Evolutionary conservation across 1,140 invertebrate genomes (phyloP).

Genomic region (Drosophila pectinifera): DNA sequence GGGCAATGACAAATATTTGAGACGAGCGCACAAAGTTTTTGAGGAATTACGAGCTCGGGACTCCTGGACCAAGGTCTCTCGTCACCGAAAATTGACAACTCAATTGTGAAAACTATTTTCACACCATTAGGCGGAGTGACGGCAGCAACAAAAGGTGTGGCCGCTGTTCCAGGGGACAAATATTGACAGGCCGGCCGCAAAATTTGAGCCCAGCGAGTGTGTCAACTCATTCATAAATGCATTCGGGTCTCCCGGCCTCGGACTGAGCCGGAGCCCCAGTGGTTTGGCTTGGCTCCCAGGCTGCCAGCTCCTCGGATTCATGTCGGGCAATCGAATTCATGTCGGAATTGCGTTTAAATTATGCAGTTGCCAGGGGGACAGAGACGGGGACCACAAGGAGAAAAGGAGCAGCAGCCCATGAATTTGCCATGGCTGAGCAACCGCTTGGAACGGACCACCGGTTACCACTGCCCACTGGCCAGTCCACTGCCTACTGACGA

Average conservation of each 20-base stretch:
- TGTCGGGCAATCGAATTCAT: conserved; percentile 49
- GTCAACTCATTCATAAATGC: conserved; percentile 64
- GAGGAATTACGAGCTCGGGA: conserved; percentile 38
- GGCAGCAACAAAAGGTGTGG: conserved; percentile 45
- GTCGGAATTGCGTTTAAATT: conserved; percentile 62
- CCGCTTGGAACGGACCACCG: conserved; percentile 52
- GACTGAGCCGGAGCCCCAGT: conserved; percentile 1
- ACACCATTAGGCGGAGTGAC: conserved; percentile 54
- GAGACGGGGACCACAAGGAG: conserved; percentile 4
- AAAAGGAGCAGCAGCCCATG: conserved; percentile 24
- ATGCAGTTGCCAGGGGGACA: conserved; percentile 32
- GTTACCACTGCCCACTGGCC: conserved; percentile 32
- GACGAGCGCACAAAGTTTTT: conserved; percentile 51
- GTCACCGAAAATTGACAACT: conserved; percentile 56
- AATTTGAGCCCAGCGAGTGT: conserved; percentile 44
- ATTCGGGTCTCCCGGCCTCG: conserved; percentile 24
- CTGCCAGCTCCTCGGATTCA: conserved; percentile 21
- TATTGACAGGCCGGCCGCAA: conserved; percentile 44
- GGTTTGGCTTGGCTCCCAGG: neutral
- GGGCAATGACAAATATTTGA: conserved; percentile 61
- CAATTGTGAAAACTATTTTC: conserved; percentile 68
- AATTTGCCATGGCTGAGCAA: conserved; percentile 55
- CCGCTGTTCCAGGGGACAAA: conserved; percentile 32
- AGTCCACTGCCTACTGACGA: conserved; percentile 33
- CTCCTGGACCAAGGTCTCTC: neutral